Evolutionary conservation across 92 coral and sea anemone genomes (phyloP).

Genomic region (Heliopora coerulea): DNA sequence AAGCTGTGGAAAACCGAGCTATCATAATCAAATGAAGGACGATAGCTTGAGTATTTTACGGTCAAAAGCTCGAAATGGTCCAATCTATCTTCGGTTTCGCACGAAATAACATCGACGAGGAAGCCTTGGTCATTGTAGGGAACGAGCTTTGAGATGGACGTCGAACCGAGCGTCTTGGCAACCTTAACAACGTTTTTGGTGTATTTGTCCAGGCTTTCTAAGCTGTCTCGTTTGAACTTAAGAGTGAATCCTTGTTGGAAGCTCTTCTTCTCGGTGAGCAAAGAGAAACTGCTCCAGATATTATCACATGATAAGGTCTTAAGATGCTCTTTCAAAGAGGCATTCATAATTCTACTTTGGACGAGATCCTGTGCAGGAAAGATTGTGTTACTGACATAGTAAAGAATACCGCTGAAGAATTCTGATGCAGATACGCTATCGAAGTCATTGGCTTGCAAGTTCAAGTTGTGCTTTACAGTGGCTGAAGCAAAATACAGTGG

Average conservation of each 20-base stretch:
- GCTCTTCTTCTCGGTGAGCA: not conserved
- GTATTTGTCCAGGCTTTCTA: not conserved
- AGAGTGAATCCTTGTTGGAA: conserved; percentile 7
- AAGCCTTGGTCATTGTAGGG: not conserved
- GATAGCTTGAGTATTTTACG: conserved; percentile 10
- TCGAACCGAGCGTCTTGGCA: conserved; percentile 11
- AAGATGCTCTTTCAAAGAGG: conserved; percentile 9
- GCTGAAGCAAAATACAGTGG: conserved; percentile 14
- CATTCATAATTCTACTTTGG: conserved; percentile 4
- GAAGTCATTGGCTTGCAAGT: not conserved
- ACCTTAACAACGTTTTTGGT: conserved; percentile 7
- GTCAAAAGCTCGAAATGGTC: conserved; percentile 20
- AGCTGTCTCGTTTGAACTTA: not conserved
- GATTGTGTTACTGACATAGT: conserved; percentile 3
- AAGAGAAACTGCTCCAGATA: conserved; percentile 32
- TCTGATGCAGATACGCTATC: conserved; percentile 4
- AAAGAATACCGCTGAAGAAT: conserved; percentile 3
- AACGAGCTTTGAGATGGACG: conserved; percentile 10
- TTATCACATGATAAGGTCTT: not conserved
- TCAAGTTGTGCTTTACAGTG: not conserved
- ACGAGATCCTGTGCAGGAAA: not conserved
- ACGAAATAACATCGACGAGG: conserved; percentile 28
- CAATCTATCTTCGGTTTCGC: conserved; percentile 3
- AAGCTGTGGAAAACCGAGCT: conserved; percentile 34
- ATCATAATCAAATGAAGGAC: conserved; percentile 17